Evolutionary conservation across 2,888 invertebrate species (phyloP), one percentile per base, ranked within the genome.

Genomic region (Latrodectus hesperus): DNA sequence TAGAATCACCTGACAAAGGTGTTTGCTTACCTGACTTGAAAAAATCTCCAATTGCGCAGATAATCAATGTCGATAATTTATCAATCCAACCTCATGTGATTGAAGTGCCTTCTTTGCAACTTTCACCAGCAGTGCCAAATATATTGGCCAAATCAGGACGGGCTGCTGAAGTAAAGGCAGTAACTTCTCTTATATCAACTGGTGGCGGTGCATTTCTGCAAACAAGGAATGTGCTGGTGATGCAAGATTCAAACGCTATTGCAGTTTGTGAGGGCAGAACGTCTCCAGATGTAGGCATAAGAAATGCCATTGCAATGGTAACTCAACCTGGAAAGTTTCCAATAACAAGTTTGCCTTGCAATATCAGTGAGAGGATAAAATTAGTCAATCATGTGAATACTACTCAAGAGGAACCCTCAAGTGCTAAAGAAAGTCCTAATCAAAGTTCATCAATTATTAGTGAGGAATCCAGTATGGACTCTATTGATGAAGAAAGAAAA

Each of bases 51-150:
- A 74, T 85, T 81, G 88, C 88, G 83, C 84, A 88, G 85, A 88
- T 88, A 88, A 88, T 88, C 84, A 85, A 71, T 81, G 78, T 85
- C 70, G 88, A 88, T 81, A 88, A 64, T 49, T 78, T 88, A 85
- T 84, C 88, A 76, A 84, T 88, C 78, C 86, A 83, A 74, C 74
- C 89, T 67, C 76, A 84, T 81, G 86, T 89, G 85, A 89, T 89
- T 74, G 89, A 89, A 89, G 89, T 89, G 89, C 89, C 89, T 89
- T 89, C 85, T 82, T 70, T 86, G 68, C 87, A 84, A 73, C 76
- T 55, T 72, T 80, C 84, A 74, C 81, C 77, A 60, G 81, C 84
- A 65, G 89, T 84, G 81, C 87, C 87, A 84, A 88, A 84, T 64
- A 26, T 55, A 12, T 75, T 79, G 73, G 81, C 72, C 17, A 89